A percentile compares a stretch with the other conserved stretches of the same genome.
Conservation (phyloP, 2,113 vertebrate species). For the Trinectes maculatus region DNA sequence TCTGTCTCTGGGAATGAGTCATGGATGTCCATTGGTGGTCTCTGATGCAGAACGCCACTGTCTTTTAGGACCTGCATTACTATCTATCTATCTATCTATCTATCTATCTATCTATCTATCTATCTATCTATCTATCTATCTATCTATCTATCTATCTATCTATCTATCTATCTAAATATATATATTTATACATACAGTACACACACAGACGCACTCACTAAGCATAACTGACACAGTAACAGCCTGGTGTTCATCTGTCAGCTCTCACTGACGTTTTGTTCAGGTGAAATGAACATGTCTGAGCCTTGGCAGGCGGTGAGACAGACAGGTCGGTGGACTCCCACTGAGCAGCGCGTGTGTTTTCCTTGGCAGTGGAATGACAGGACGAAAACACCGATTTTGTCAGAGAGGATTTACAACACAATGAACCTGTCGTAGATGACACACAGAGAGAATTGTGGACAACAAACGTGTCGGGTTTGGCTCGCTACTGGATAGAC, state of each 20-base stretch:
- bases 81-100: too few relatives aligned
- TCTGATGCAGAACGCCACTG: not conserved
- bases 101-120: too few relatives aligned
- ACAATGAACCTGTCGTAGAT: conserved; percentile 23
- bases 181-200: too few relatives aligned
- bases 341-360: conserved; percentile 27
- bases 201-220: too few relatives aligned
- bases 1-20: not conserved
- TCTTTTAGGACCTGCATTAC: not conserved
- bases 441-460: too few relatives aligned
- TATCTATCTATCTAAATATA: too few relatives aligned
- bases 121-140: too few relatives aligned
- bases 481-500: too few relatives aligned
- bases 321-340: conserved; percentile 33
- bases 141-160: too few relatives aligned
- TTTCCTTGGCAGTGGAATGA: conserved; percentile 63
- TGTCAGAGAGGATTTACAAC: conserved; percentile 61
- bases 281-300: conserved; percentile 50
- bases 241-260: conserved; percentile 19
- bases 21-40: too few relatives aligned
- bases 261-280: conserved; percentile 27
- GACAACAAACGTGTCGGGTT: too few relatives aligned
- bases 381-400: not conserved
- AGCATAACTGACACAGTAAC: conserved; percentile 19
- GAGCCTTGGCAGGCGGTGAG: conserved; percentile 22